A percentile compares a stretch with the other conserved stretches of the same genome.
Evolutionary conservation across 2,888 invertebrate genomes (phyloP).

Genomic region (Entomobrya proxima): DNA sequence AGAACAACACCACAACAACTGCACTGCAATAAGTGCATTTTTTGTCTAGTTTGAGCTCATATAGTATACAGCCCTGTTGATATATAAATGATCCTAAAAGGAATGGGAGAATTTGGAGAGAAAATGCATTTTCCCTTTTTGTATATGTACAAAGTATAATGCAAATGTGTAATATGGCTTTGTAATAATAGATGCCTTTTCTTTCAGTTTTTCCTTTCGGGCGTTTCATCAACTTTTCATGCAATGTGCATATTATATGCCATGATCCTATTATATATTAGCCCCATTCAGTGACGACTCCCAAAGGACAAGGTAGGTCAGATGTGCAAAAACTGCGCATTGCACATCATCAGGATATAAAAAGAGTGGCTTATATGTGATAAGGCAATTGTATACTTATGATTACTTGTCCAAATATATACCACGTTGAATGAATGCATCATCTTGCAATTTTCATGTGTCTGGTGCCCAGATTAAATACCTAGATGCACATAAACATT

Average conservation of each 20-base stretch:
- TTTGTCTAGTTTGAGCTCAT: too few species aligned
- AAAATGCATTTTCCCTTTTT: background rate
- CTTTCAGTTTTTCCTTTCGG: constrained; percentile 12
- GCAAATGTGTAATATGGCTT: too few species aligned
- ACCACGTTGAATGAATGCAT: background rate
- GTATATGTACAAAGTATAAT: background rate
- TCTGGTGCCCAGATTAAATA: constrained; percentile 13
- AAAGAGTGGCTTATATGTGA: too few species aligned
- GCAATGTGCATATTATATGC: background rate
- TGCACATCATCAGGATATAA: background rate
- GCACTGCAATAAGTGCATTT: constrained; percentile 5
- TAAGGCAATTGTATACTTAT: too few species aligned
- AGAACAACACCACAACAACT: constrained; percentile 32
- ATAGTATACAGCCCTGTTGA: background rate
- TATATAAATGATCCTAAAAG: background rate
- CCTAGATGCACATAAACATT: constrained; percentile 20
- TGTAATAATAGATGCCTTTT: constrained; percentile 12
- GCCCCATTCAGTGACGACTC: background rate
- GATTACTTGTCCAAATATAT: too few species aligned
- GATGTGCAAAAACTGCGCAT: constrained; percentile 42
- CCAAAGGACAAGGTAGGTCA: constrained; percentile 46
- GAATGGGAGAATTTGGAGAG: background rate
- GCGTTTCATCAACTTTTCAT: constrained; percentile 6
- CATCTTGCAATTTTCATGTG: background rate
- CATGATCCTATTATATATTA: background rate